Percentiles rank a stretch among this genome's conserved stretches.
Conservation (phyloP, 2,113 vertebrate genomes). For the Mesitornis unicolor region DNA sequence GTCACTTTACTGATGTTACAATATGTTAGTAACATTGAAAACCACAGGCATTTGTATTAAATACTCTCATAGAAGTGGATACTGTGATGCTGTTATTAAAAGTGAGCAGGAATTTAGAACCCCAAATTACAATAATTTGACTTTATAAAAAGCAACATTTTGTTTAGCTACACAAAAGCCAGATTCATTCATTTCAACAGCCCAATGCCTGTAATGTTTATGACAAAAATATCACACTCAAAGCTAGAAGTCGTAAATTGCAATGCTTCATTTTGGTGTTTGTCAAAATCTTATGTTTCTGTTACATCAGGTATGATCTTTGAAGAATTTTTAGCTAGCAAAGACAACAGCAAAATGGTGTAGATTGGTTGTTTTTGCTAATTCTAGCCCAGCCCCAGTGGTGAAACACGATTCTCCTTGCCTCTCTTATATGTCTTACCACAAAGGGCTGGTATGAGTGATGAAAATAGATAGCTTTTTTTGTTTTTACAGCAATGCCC, state of each 20-base stretch:
- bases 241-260: slow-evolving; percentile 19
- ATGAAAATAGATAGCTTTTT: background rate
- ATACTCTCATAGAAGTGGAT: slow-evolving; percentile 61
- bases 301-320: background rate
- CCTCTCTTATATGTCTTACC: background rate
- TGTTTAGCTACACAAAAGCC: slow-evolving; percentile 63
- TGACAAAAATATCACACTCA: slow-evolving; percentile 50
- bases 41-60: slow-evolving; percentile 64
- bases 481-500: background rate
- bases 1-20: slow-evolving; percentile 77
- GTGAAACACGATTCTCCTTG: background rate
- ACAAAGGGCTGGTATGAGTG: background rate
- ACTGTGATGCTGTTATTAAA: slow-evolving; percentile 56
- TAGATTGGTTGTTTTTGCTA: slow-evolving; percentile 21
- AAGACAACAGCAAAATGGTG: slow-evolving; percentile 8
- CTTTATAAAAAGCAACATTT: slow-evolving; percentile 69
- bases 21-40: slow-evolving; percentile 72
- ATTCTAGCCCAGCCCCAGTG: background rate
- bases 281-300: slow-evolving; percentile 41
- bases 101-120: slow-evolving; percentile 67
- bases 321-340: slow-evolving; percentile 16
- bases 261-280: slow-evolving; percentile 37
- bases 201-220: slow-evolving; percentile 34
- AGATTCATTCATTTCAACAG: slow-evolving; percentile 56
- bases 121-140: slow-evolving; percentile 41